Base-by-base conservation (phyloP, 2,797 vertebrate species). In the Balearica regulorum region DNA sequence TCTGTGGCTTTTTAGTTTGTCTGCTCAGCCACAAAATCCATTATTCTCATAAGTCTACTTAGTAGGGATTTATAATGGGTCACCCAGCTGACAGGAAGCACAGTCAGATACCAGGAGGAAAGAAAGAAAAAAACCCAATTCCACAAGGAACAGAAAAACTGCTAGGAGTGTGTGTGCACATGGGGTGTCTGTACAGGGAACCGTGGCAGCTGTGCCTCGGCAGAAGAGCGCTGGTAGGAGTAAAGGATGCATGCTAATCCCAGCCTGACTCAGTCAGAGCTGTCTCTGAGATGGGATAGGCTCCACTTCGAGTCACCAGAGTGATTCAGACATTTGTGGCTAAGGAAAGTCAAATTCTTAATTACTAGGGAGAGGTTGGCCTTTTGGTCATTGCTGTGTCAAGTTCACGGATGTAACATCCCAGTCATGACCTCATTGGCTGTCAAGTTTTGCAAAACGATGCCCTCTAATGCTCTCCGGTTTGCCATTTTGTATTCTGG, bases 21-120 rank as follows among this genome's bases (percentile, higher is more conserved):
- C 60, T 2, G 2, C 84, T 88, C 20, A 57, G 43, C 61, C 82
- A 94, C 68, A 71, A 92, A 91, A 94, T 96, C 78, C 53, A 77
- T 96, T 96, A 87, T 94, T 95, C 79, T 77, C 3, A 2, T 85
- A 80, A 87, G 12, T 81, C 55, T 75, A 29, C 61, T 75, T 71
- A 80, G 78, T 43, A 49, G n/a, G 44, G 79, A 83, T 95, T 89
- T 94, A 66, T 96, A 93, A 90, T 85, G 91, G 53, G 88, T 83
- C 89, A 94, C n/a, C 70, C 77, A 89, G 86, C 68, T 96, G 94
- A 95, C 90, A 95, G 95, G 93, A 96, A 96, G 70, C 92, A 95
- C 53, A 75, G 83, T 90, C 64, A 94, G 90, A 94, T 87, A 93
- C 55, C 26, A 73, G 29, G 49, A 93, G 84, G 87, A 89, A 92